Conservation (phyloP, 2,888 invertebrate species). For the Dicranocentrus wangi region DNA sequence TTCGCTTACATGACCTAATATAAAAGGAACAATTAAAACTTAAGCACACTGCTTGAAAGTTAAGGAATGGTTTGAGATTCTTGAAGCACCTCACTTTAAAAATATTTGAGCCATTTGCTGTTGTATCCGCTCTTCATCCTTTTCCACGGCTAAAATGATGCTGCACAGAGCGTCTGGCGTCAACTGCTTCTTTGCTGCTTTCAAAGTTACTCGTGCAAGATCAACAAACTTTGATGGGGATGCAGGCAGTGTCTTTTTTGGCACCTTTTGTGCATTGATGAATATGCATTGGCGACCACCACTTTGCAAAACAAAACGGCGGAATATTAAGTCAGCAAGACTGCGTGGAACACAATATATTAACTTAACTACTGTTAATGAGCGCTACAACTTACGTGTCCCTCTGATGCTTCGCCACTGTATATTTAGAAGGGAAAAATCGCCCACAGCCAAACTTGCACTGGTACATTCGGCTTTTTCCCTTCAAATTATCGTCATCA, state of each 20-base stretch:
- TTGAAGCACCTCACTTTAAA: no score
- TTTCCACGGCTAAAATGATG: constrained; percentile 6
- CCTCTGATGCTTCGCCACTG: constrained; percentile 24
- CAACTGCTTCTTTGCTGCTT: neutral
- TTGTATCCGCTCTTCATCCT: neutral
- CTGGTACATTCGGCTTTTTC: constrained; percentile 40
- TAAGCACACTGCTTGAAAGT: no score
- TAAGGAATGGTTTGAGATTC: no score
- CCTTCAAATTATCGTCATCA: no score
- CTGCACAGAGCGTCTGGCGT: neutral
- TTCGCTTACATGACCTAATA: no score
- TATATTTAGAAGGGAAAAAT: constrained; percentile 22
- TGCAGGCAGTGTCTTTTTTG: neutral
- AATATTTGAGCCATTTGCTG: neutral
- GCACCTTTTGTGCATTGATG: neutral
- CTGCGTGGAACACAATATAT: no score
- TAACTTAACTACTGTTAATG: neutral
- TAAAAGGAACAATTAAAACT: no score
- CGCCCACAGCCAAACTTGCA: constrained; percentile 32
- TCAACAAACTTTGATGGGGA: neutral
- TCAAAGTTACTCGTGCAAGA: neutral
- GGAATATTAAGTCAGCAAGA: no score
- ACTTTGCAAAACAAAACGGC: neutral
- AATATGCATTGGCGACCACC: constrained; percentile 27
- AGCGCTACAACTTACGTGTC: constrained; percentile 19